phyloP scores from a whole-genome alignment of 1,140 invertebrate species.

The Trichogramma pretiosum region DNA sequence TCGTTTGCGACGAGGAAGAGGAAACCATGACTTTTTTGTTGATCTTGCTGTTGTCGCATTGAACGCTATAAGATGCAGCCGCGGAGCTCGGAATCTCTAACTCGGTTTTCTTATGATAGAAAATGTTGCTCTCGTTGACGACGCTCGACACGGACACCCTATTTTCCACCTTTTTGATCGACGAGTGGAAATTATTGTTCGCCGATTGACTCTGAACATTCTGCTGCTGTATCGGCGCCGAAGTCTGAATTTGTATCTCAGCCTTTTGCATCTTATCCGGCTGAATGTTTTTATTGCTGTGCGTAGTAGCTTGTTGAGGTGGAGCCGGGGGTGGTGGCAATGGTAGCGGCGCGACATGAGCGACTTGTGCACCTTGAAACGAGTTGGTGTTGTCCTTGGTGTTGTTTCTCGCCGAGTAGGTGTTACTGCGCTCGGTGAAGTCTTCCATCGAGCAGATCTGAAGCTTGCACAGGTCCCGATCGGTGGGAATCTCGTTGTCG shows the following conservation, averaged over 20 bases:
- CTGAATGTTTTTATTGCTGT: conserved; percentile 14
- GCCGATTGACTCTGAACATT: conserved; percentile 6
- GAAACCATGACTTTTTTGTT: conserved; percentile 10
- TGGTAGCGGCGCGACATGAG: too few species aligned
- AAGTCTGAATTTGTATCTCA: too few species aligned
- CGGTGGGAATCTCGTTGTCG: conserved; percentile 11
- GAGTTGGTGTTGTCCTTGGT: conserved; percentile 6
- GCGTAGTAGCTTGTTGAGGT: too few species aligned
- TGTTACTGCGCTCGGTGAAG: conserved; percentile 11
- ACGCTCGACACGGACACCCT: background rate
- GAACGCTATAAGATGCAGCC: too few species aligned
- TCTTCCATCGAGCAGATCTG: conserved; percentile 16
- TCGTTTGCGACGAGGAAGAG: conserved; percentile 7
- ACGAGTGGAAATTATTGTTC: conserved; percentile 7
- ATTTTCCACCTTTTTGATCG: conserved; percentile 10
- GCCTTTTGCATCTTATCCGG: background rate
- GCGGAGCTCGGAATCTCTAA: too few species aligned
- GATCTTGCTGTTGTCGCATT: conserved; percentile 17
- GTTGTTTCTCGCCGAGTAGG: conserved; percentile 10
- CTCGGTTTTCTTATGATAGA: conserved; percentile 16
- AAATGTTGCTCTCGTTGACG: background rate
- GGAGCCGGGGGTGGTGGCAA: too few species aligned
- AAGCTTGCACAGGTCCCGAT: conserved; percentile 14
- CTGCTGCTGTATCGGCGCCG: background rate
- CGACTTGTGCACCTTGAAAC: background rate